Base-by-base conservation (phyloP, 2,113 vertebrate species). In the Bubo scandiacus region DNA sequence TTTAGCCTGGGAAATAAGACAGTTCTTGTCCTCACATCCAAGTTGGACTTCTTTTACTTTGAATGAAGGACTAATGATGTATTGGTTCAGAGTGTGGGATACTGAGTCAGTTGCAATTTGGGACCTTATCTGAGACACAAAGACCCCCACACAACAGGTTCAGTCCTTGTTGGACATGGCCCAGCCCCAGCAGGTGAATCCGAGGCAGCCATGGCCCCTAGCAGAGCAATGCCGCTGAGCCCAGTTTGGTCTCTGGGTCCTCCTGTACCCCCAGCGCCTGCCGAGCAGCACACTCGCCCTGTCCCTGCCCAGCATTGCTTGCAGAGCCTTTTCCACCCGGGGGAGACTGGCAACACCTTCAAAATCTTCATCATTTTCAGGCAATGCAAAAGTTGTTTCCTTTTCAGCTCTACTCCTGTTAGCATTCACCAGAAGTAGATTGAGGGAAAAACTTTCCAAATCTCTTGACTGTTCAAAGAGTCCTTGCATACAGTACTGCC, bases 151-250 rank as follows among this genome's bases (percentile, higher is more conserved):
- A 0, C n/a, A 49, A 10, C 17, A 52, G 10, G 10, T 34, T 62
- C 36, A 23, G 1, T 26, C 36, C 90, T 45, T 1, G 2, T 1
- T 12, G 47, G 51, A 32, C 47, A 26, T 0, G 0, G 54, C 47
- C 16, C 58, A 36, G 42, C 42, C 65, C 77, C 77, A 51, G 3
- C 12, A 8, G 17, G n/a, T 5, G 18, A 43, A 8, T 12, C 8
- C 0, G 3, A 29, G 27, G 32, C 57, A 42, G 15, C 30, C 25
- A 4, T 22, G 18, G 34, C 45, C 34, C 25, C 34, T 2, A 3
- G 42, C 61, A 61, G 30, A 36, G 30, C 57, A 27, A 22, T 8
- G 4, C 61, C 23, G 43, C 40, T 9, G 3, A 54, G 84, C 47
- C 18, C 3, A 19, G 43, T 6, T 6, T 7, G 15, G 63, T 9